Evolutionary conservation across 2,888 invertebrate species (phyloP).

Genomic region (Monoplex corrugatus): DNA sequence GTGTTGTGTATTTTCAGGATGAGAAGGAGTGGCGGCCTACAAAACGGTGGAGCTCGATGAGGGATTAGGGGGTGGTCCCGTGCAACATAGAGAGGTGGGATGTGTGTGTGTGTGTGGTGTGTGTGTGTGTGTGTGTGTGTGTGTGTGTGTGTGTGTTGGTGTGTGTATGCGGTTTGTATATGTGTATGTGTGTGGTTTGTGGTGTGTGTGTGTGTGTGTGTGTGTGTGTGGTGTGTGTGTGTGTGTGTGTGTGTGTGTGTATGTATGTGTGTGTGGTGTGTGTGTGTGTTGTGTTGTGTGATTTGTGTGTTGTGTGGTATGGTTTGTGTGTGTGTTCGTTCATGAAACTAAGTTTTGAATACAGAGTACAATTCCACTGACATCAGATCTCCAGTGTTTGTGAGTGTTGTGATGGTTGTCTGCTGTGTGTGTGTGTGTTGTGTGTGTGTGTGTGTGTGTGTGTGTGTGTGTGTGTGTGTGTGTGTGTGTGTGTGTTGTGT

Average conservation of each 20-base stretch:
- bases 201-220: not conserved
- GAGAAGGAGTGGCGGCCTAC: conserved; percentile 84
- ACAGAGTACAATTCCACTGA: too few species aligned
- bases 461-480: not conserved
- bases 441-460: not conserved
- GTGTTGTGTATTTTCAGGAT: too few species aligned
- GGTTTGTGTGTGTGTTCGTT: not conserved
- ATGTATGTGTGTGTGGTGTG: not conserved
- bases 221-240: not conserved
- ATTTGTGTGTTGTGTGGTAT: not conserved
- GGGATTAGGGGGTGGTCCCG: conserved; percentile 90
- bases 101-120: not conserved
- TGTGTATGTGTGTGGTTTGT: too few species aligned
- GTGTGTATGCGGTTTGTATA: too few species aligned
- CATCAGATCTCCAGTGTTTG: too few species aligned
- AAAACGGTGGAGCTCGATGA: conserved; percentile 92
- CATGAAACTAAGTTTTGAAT: too few species aligned
- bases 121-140: conserved; percentile 14
- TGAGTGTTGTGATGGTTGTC: not conserved
- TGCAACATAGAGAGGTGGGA: conserved; percentile 82
- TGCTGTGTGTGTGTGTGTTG: not conserved
- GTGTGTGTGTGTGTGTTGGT: conserved; percentile 29
- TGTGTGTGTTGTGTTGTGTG: not conserved
- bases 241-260: conserved; percentile 13
- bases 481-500: not conserved